A percentile compares a stretch with the other conserved stretches of the same genome.
Conservation (phyloP, 2,113 vertebrate species). For the Pipra filicauda region DNA sequence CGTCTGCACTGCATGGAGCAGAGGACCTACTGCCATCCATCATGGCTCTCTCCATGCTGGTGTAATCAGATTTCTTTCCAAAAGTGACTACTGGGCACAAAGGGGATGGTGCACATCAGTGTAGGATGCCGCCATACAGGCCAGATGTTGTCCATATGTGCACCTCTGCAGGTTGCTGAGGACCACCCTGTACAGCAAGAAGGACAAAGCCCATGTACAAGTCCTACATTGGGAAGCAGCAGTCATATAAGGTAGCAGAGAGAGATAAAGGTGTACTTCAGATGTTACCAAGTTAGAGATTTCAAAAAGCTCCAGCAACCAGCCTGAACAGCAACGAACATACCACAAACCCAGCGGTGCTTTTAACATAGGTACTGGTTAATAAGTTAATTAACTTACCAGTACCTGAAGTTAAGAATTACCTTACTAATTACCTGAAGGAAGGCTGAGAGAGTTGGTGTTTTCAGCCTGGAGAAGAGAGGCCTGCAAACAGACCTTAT, state of each 20-base stretch:
- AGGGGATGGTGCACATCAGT: neutral
- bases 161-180: neutral
- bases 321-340: neutral
- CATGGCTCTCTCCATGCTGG: neutral
- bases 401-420: neutral
- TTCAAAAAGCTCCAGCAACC: neutral
- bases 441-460: neutral
- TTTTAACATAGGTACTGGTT: neutral
- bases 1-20: neutral
- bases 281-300: neutral
- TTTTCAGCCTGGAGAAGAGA: neutral
- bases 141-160: rapidly evolving
- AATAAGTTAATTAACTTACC: neutral
- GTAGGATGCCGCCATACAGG: neutral
- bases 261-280: neutral
- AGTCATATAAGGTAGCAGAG: neutral
- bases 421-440: neutral
- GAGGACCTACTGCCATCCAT: neutral
- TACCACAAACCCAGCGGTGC: rapidly evolving
- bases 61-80: neutral
- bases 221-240: neutral
- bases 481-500: neutral
- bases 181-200: neutral
- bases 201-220: neutral
- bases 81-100: neutral